Percentiles rank a stretch among this genome's conserved stretches.
phyloP scores from a whole-genome alignment of 2,113 vertebrate genomes.

The Lethenteron camtschaticum region DNA sequence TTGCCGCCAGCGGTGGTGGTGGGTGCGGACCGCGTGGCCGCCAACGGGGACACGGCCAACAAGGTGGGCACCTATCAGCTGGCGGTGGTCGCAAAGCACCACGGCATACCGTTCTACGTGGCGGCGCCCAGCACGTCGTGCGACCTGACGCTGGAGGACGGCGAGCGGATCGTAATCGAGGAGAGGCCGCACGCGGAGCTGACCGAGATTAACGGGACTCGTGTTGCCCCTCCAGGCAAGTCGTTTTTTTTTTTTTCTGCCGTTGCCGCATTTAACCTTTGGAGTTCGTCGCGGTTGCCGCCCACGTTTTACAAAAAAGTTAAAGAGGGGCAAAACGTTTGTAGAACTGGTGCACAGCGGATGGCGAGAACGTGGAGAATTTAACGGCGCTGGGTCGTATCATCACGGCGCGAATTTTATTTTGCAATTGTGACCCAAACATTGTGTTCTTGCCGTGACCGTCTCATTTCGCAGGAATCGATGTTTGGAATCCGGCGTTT shows the following conservation, averaged over 20 bases:
- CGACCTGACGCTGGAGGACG: constrained; percentile 36
- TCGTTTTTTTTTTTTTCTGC: too few species aligned
- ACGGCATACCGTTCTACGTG: constrained; percentile 60
- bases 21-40: constrained; percentile 53
- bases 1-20: constrained; percentile 40
- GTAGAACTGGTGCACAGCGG: background rate
- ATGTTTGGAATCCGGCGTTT: constrained; percentile 71
- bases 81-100: constrained; percentile 44
- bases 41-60: constrained; percentile 64
- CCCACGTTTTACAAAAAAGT: too few species aligned
- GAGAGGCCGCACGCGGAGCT: constrained; percentile 45
- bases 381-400: background rate
- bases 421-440: too few species aligned
- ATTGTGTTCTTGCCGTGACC: background rate
- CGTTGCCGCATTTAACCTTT: background rate
- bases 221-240: constrained; percentile 43
- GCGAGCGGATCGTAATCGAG: constrained; percentile 44
- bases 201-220: constrained; percentile 38
- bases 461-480: constrained; percentile 31
- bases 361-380: background rate
- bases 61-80: constrained; percentile 72
- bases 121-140: constrained; percentile 61
- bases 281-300: too few species aligned
- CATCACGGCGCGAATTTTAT: too few species aligned
- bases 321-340: background rate